Base-by-base conservation (phyloP, 2,888 invertebrate species). In the Andrena fulva region DNA sequence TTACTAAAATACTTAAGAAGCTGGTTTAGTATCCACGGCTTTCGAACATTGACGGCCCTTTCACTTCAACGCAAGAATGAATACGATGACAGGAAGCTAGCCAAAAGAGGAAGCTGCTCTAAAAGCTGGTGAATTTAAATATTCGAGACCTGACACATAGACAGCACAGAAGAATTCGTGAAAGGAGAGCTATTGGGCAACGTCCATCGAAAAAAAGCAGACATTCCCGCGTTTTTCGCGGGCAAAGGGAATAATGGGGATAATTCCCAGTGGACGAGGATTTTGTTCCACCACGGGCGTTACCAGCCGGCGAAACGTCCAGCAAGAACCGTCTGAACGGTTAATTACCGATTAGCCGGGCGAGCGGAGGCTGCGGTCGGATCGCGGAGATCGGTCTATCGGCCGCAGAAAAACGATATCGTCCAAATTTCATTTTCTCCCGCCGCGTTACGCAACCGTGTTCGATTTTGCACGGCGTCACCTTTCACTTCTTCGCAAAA, bases 401-500 rank as follows among this genome's bases (percentile, higher is more conserved):
- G 60, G 60, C 10, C 35, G 24, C 0, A 52, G 71, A 75, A 62
- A 59, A 77, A 77, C 72, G 48, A 56, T 16, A 27, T 50, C 69
- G 62, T 69, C 72, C 62, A 81, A 85, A 85, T 81, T 85, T 85
- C 5, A 76, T 85, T 78, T 81, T 72, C 35, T 16, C 29, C 35
- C 8, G 24, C 8, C 6, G 31, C 4, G 27, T 85, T 79, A 24
- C 56, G 60, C 27, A 76, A 82, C 24, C 20, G 27, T 8, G 8
- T 31, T 4, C 69, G 42, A 75, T 77, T 69, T 56, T 73, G 33
- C 54, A 63, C 42, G 24, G 59, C 63, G n/a, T 74, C 52, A 63
- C 63, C 85, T 82, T 85, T 82, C 85, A 79, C 81, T 78, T 35
- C 10, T 16, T 56, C 59, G 24, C 35, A 68, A 85, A 77, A 85